phyloP scores from a whole-genome alignment of 2,113 vertebrate genomes.

The Hydrochoerus hydrochaeris region DNA sequence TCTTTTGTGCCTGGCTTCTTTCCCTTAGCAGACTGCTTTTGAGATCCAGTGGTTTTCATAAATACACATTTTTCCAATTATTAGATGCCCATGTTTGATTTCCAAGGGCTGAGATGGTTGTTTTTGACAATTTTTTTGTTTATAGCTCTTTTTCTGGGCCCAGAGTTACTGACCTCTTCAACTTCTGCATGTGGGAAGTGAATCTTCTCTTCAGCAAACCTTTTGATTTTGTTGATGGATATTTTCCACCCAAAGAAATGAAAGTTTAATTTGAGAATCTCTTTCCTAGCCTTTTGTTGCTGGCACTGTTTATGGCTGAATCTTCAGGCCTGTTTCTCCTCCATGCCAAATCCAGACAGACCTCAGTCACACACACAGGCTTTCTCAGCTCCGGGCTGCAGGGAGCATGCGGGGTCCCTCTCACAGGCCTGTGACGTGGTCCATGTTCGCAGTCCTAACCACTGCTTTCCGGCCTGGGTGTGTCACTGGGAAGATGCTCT shows the following conservation, averaged over 20 bases:
- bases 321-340: neutral
- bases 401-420: neutral
- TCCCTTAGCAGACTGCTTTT: slow-evolving; percentile 7
- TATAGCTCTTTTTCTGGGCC: neutral
- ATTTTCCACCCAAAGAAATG: neutral
- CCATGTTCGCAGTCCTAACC: neutral
- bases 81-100: neutral
- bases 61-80: neutral
- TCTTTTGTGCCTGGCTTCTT: neutral
- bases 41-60: neutral
- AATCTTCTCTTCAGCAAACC: neutral
- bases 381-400: neutral
- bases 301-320: neutral
- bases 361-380: neutral
- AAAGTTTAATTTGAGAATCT: neutral
- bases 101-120: neutral
- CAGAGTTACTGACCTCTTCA: neutral
- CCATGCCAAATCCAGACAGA: neutral
- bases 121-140: neutral
- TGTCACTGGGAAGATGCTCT: neutral
- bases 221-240: neutral
- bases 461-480: neutral
- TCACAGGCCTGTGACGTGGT: neutral
- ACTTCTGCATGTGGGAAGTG: neutral
- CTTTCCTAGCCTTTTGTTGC: neutral